Base-by-base conservation (phyloP, 2,113 vertebrate genomes). In the Parotia lawesii region DNA sequence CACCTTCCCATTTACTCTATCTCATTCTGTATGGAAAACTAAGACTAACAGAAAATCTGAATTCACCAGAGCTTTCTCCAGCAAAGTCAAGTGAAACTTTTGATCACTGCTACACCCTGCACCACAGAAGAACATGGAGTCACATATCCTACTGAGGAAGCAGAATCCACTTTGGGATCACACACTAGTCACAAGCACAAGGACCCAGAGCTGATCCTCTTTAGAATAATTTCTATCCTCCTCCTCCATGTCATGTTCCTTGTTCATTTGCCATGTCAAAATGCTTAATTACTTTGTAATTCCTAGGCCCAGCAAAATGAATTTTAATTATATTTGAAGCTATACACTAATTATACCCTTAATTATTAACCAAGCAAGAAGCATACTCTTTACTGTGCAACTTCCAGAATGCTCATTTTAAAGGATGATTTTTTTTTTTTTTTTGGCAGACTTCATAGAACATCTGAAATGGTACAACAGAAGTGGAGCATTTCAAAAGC, bases 291-390 rank as follows among this genome's bases (percentile, higher is more conserved):
- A 74, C 81, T 95, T 95, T 83, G 83, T 87, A 90, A 94, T 93
- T 96, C 82, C 33, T 96, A 91, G 85, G 94, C 62, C 37, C 37
- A 95, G 89, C 84, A 89, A 96, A 93, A 96, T 94, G 91, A 96
- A 94, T 94, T 96, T 94, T 96, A 97, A 98, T 97, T 97, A 93
- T 77, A 96, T 78, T 93, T 94, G 75, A 71, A 94, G 69, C 87
- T 94, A 92, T 17, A 86, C 58, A 87, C 87, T 96, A 97, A 97
- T 97, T 92, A 96, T 22, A 79, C 45, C 24, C 76, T 96, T 96
- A 96, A 96, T 97, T 95, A 97, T 95, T 94, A 96, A 96, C 87
- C 50, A 91, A 65, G 88, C 14, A 82, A 76, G 75, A 42, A 85
- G 23, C 78, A 86, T 4, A 28, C 40, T 96, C 90, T 79, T 81